phyloP scores from a whole-genome alignment of 2,113 vertebrate genomes.

The Gallinago paraguaiae region DNA sequence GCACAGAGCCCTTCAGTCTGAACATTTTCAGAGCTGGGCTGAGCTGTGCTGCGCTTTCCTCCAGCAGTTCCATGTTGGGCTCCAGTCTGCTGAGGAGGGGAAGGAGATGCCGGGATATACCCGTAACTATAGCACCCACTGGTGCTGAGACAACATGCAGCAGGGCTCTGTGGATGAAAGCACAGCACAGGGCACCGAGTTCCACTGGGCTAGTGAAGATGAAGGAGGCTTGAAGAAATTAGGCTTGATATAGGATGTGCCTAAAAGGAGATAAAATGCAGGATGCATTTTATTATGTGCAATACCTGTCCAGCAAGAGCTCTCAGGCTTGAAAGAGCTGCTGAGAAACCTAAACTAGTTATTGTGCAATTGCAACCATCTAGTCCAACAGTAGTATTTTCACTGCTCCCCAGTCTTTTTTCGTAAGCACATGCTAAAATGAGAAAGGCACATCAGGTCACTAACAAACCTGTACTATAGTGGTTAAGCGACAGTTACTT shows the following conservation, averaged over 20 bases:
- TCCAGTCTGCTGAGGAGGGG: neutral
- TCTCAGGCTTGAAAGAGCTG: neutral
- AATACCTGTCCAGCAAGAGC: neutral
- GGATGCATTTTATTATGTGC: neutral
- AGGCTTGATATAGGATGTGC: neutral
- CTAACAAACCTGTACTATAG: neutral
- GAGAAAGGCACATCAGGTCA: neutral
- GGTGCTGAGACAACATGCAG: slow-evolving; percentile 41
- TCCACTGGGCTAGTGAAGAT: neutral
- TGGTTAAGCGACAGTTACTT: neutral
- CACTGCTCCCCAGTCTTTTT: neutral
- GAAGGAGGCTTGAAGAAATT: neutral
- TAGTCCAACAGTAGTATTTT: neutral
- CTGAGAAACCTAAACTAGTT: neutral
- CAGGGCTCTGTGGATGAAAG: neutral
- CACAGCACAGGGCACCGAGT: neutral
- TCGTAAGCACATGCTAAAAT: neutral
- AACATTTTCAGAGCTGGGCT: neutral
- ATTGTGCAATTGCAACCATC: neutral
- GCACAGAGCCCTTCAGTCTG: neutral
- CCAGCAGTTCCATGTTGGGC: neutral
- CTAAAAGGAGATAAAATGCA: neutral
- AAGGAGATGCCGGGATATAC: neutral
- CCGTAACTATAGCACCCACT: slow-evolving; percentile 59
- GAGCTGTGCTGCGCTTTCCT: rapidly evolving